Evolutionary conservation across 2,113 vertebrate genomes (phyloP), one percentile per base, ranked within the genome.

Genomic region (Pollimyrus isidori): DNA sequence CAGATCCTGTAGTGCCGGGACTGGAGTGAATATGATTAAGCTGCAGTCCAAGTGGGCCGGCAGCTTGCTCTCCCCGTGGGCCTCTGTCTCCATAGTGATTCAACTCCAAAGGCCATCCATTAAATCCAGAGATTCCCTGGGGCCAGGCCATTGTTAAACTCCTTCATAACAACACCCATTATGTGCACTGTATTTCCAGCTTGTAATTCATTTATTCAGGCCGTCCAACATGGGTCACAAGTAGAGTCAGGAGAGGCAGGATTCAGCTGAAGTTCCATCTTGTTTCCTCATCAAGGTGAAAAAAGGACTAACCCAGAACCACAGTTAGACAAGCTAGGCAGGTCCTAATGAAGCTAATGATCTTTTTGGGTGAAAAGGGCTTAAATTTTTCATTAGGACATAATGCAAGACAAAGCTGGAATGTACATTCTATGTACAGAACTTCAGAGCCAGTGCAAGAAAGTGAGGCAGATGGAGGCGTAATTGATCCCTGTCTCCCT

Each of bases 1-100:
- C 94, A 94, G 95, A 95, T 97, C 97, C 96, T 97, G 95, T 96
- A 96, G 95, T 95, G 93, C 94, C 93, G 96, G 94, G 96, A 96
- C 96, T 96, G 95, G 93, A 92, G 93, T 92, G 94, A 95, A 95
- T 94, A 95, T 96, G 95, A 97, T 97, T 96, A 97, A 97, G 91
- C 95, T 95, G 94, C 93, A 95, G 94, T 96, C 95, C 91, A 91
- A 93, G 94, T 97, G 94, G 95, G 94, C 92, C 92, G 94, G 94
- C 89, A 94, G 94, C 93, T 89, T 92, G 93, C 93, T 97, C 95
- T 92, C 93, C 1, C 89, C 91, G 94, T 95, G 92, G 89, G 92
- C 93, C 93, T 95, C 90, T 93, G 91, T 96, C 95, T 96, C 93
- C 93, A 95, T 96, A 95, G 58, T 91, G 93, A 96, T 96, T 95